Evolutionary conservation across 2,888 invertebrate genomes (phyloP), one percentile per base, ranked within the genome.

Genomic region (Epistrophella euchroma): DNA sequence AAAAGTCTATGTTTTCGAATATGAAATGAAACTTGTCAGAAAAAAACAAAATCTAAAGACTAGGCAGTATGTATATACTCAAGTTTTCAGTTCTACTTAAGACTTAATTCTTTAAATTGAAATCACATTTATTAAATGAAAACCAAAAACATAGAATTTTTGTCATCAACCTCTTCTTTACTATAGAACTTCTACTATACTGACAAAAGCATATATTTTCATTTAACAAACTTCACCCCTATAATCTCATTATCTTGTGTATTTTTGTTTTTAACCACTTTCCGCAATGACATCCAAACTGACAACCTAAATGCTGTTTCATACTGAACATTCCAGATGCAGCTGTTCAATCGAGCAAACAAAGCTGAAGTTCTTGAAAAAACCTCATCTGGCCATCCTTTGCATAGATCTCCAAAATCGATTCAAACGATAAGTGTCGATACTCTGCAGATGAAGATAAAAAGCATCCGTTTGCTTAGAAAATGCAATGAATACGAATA

Each of bases 331-430:
- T 45, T 71, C 58, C 79, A 76, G 15, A 47, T 66, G 75, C 55
- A 55, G 32, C 80, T 84, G 66, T 76, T 76, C 76, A 73, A 43
- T 50, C 40, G 47, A 80, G 73, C 76, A 86, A 76, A 77, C 72
- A 86, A 22, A 56, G 32, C 60, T 80, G 45, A 81, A 73, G 72
- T 80, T 77, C 70, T 62, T 75, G 15, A 52, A 37, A 19, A 15
- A 58, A 19, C 77, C 85, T 56, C 85, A 86, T 28, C n/a, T n/a
- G 25, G 9, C 25, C 25, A 25, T 81, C 77, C 76, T 86, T 86
- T 86, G 77, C 85, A 86, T 77, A 81, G 81, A 77, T 86, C 81
- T 81, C 73, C 76, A 73, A 86, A 86, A 81, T 77, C 81, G 81
- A 86, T 81, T 81, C 70, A 70, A 47, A 62, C 72, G 35, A 85